Evolutionary conservation across 1,140 invertebrate genomes (phyloP).

Genomic region (Doryteuthis pealeii): DNA sequence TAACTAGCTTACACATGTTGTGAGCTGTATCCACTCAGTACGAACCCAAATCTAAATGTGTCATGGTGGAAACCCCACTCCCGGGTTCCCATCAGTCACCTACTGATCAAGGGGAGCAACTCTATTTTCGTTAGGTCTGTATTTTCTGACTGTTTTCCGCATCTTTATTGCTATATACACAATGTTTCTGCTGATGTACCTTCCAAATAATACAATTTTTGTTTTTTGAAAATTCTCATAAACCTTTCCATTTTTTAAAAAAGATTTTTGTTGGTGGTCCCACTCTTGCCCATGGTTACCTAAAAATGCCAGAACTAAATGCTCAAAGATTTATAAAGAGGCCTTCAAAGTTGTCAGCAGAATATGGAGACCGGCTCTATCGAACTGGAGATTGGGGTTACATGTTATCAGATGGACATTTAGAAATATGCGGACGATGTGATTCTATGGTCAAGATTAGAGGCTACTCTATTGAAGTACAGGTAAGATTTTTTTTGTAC

Average conservation of each 20-base stretch:
- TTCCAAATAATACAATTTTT: too few species aligned
- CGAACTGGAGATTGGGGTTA: constrained; percentile 64
- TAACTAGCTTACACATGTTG: too few species aligned
- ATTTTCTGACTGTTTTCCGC: too few species aligned
- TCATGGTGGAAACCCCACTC: too few species aligned
- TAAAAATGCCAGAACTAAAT: constrained; percentile 63
- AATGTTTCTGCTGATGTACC: too few species aligned
- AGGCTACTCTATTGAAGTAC: constrained; percentile 64
- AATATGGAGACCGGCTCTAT: constrained; percentile 55
- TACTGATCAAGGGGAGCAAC: too few species aligned
- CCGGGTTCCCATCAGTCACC: too few species aligned
- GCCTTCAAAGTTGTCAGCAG: constrained; percentile 30
- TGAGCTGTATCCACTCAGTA: too few species aligned
- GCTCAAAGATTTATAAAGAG: constrained; percentile 58
- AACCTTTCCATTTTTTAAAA: constrained; percentile 18
- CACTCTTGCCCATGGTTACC: constrained; percentile 62
- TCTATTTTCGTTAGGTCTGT: too few species aligned
- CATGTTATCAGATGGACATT: constrained; percentile 59
- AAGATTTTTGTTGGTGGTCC: constrained; percentile 64
- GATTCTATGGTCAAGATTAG: constrained; percentile 65
- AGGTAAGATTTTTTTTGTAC: constrained; percentile 55
- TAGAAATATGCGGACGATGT: constrained; percentile 64
- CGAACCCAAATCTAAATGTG: too few species aligned
- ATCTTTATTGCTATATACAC: too few species aligned
- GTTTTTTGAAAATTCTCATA: too few species aligned